Base-by-base conservation (phyloP, 2,888 invertebrate species). In the Catocala sponsa region DNA sequence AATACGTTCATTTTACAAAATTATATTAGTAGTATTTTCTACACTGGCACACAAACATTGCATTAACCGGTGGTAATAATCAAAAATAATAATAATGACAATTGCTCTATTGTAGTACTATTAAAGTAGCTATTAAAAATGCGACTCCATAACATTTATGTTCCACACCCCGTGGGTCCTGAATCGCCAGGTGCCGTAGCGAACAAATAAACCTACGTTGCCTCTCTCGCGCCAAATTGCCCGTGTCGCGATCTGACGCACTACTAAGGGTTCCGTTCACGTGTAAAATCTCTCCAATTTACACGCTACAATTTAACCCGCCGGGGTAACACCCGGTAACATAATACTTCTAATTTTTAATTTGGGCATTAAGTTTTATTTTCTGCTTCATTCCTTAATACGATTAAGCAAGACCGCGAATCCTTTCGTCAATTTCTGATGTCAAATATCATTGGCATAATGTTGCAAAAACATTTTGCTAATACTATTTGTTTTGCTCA, bases 241-340 rank as follows among this genome's bases (percentile, higher is more conserved):
- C 91, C 91, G 88, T 91, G 89, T 89, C 87, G 84, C 87, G 85
- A 91, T 89, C 87, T 84, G 83, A 83, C 86, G 86, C 90, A 92
- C 91, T 88, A 85, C 88, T 90, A 91, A 81, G 91, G 91, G 84
- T 79, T 88, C 89, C 79, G 79, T 77, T 91, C 91, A 88, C 86
- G 89, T 89, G 89, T 89, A 82, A 92, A 92, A 93, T 90, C 91
- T 86, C 87, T 86, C 82, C 86, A 87, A 90, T 89, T 89, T 88
- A 88, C 82, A 88, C 86, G 84, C 84, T 81, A 86, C 82, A 80
- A 82, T 83, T 82, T 81, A 85, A 84, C 84, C 81, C 79, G 73
- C 67, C 73, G 79, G 81, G 81, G 82, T 84, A 85, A 83, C 81
- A 84, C 78, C 74, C 77, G 76, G 71, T 78, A 80, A 80, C 74